These are phyloP conservation scores for Coregonus suidteri DNA, from an alignment of 2,797 vertebrate genomes.

Conservation along the genomic window DNA sequence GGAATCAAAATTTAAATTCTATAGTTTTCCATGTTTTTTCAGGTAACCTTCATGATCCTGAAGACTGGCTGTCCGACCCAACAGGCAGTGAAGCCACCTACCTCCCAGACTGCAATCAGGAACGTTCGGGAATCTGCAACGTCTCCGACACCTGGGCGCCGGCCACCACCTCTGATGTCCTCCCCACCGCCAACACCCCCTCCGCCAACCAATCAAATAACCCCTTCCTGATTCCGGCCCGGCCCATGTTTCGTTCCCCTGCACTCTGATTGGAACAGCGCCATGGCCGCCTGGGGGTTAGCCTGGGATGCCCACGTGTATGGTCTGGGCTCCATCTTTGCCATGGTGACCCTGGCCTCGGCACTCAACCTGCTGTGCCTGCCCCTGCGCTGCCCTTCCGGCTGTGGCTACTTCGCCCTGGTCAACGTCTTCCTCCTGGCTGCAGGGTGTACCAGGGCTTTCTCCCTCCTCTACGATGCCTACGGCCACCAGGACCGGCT, in stretches of 20 bases:
- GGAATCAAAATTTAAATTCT: constrained; percentile 1
- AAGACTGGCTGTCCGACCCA: constrained; percentile 62
- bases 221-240: constrained; percentile 60
- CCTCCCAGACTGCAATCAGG: constrained; percentile 78
- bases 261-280: constrained; percentile 86
- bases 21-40: constrained; percentile 21
- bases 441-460: constrained; percentile 78
- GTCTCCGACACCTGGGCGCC: constrained; percentile 60
- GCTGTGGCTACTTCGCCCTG: constrained; percentile 78
- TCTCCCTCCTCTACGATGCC: constrained; percentile 86
- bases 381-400: constrained; percentile 83
- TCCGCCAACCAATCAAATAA: constrained; percentile 62
- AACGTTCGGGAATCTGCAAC: constrained; percentile 73
- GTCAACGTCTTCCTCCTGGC: constrained; percentile 83
- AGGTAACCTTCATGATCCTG: constrained; percentile 37
- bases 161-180: constrained; percentile 39
- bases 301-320: constrained; percentile 91
- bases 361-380: constrained; percentile 81
- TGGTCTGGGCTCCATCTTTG: constrained; percentile 82
- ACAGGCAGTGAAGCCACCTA: constrained; percentile 41
- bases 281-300: constrained; percentile 85
- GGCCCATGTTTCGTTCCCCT: constrained; percentile 81
- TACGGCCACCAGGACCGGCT: constrained; percentile 83
- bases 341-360: constrained; percentile 78
- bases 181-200: constrained; percentile 47